Conservation (phyloP, 1,140 invertebrate species). For the Artemia franciscana region DNA sequence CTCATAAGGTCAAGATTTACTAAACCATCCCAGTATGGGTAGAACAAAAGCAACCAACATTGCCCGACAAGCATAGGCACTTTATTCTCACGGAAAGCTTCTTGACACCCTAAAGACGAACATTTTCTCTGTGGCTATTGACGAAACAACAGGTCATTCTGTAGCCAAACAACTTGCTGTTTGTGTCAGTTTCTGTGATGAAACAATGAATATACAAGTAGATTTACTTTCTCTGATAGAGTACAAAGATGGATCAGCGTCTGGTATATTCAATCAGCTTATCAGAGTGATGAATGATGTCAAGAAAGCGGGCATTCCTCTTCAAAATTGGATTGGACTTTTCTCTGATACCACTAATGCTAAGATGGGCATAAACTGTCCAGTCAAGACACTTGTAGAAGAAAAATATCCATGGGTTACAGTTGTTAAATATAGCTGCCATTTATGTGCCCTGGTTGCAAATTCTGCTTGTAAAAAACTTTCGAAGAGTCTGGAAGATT, state of each 20-base stretch:
- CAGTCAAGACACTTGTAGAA: slow-evolving; percentile 9
- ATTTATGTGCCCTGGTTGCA: neutral
- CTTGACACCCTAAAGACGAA: neutral
- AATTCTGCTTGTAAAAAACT: slow-evolving; percentile 1
- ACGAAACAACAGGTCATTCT: slow-evolving; percentile 11
- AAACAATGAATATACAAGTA: slow-evolving; percentile 2
- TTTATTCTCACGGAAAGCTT: neutral
- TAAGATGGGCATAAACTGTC: slow-evolving; percentile 9
- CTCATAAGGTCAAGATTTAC: neutral
- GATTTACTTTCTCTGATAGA: slow-evolving; percentile 13
- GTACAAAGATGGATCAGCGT: neutral
- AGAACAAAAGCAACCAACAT: slow-evolving; percentile 1
- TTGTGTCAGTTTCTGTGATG: slow-evolving; percentile 11
- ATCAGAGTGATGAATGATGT: neutral
- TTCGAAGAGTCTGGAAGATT: slow-evolving; percentile 1
- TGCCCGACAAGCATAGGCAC: neutral
- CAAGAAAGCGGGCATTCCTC: neutral
- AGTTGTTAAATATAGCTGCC: slow-evolving; percentile 1
- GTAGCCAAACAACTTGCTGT: slow-evolving; percentile 11
- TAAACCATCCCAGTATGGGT: neutral
- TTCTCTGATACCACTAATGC: slow-evolving; percentile 11
- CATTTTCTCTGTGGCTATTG: slow-evolving; percentile 9
- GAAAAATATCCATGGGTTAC: slow-evolving; percentile 6
- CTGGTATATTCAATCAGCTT: neutral
- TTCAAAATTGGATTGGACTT: slow-evolving; percentile 8